These are phyloP conservation scores for Bubo bubo DNA, from an alignment of 2,113 vertebrate genomes.

Conservation along the genomic window DNA sequence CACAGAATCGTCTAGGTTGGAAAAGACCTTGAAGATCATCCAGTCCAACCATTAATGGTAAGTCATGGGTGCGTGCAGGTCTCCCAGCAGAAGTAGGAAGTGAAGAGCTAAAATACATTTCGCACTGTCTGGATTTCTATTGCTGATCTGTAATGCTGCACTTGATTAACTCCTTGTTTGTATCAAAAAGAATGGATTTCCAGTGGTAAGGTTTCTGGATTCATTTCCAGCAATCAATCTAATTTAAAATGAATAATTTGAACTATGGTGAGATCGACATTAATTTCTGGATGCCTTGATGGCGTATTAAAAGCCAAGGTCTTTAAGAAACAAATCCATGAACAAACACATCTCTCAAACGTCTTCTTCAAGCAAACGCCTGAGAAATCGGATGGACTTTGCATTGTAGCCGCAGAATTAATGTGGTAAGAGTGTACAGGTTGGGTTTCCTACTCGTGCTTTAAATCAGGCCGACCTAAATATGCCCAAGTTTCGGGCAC, in stretches of 20 bases:
- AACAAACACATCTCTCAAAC: not conserved
- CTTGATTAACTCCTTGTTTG: not conserved
- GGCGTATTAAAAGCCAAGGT: not conserved
- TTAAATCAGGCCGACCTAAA: fast-evolving
- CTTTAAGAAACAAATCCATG: not conserved
- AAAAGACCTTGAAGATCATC: too few relatives aligned
- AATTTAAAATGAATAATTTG: not conserved
- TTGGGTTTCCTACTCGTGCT: fast-evolving
- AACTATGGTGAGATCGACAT: not conserved
- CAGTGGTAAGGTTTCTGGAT: not conserved
- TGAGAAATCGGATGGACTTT: not conserved
- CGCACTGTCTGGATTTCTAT: not conserved
- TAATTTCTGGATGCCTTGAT: not conserved
- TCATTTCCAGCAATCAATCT: not conserved
- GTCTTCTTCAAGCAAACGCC: fast-evolving
- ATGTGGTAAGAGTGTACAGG: fast-evolving
- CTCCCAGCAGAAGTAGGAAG: not conserved
- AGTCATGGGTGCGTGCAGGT: not conserved
- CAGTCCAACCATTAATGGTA: too few relatives aligned
- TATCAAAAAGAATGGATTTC: not conserved
- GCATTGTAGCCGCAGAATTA: fast-evolving
- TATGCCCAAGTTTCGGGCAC: not conserved
- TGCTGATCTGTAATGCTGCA: not conserved
- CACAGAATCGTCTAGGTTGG: too few relatives aligned
- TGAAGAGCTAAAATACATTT: not conserved